Evolutionary conservation across 2,797 vertebrate species (phyloP).

Genomic region (Myotis vivesi): DNA sequence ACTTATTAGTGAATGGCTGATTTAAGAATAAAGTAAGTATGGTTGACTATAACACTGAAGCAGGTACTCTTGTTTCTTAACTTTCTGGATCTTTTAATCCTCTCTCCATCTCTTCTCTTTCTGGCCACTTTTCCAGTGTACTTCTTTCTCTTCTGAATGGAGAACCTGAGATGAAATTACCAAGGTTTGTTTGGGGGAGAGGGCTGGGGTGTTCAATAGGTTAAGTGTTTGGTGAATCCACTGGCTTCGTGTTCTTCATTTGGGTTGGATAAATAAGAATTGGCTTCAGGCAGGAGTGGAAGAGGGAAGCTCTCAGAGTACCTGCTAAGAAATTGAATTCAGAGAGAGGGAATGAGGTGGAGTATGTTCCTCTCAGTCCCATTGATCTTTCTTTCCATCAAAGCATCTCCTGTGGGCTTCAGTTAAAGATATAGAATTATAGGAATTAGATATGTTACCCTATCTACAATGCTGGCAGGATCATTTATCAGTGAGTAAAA

Average conservation of each 20-base stretch:
- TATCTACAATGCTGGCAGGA: constrained; percentile 69
- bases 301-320: neutral
- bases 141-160: neutral
- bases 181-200: neutral
- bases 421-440: constrained; percentile 76
- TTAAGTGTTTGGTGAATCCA: neutral
- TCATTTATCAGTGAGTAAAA: constrained; percentile 80
- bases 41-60: neutral
- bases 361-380: constrained; percentile 57
- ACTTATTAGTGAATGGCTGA: neutral
- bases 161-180: constrained; percentile 1
- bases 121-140: neutral
- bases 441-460: constrained; percentile 75
- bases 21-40: neutral
- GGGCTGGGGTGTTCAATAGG: neutral
- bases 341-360: constrained; percentile 43
- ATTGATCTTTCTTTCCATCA: constrained; percentile 69
- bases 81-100: neutral
- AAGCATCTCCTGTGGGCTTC: constrained; percentile 65
- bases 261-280: constrained; percentile 25
- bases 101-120: neutral
- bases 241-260: constrained; percentile 15
- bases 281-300: constrained; percentile 26
- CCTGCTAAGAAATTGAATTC: constrained; percentile 59
- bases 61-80: neutral